These are phyloP conservation scores for Nemotelus pantherinus DNA, from an alignment of 2,888 invertebrate species.

Conservation along the genomic window DNA sequence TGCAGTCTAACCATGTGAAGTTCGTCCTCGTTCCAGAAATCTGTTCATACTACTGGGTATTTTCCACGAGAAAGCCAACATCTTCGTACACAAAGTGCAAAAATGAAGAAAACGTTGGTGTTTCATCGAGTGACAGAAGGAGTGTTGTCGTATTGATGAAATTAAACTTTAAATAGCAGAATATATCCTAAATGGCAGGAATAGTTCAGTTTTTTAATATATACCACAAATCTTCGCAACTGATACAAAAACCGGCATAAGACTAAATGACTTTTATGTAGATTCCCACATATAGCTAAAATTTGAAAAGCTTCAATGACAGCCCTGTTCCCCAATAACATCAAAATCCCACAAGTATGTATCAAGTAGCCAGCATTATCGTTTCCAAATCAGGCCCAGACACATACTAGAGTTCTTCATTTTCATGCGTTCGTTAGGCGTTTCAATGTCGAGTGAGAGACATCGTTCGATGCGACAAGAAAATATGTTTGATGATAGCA, in stretches of 20 bases:
- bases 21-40: slow-evolving; percentile 7
- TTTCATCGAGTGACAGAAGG: neutral
- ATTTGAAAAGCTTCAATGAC: no score
- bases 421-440: no score
- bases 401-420: neutral
- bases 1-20: neutral
- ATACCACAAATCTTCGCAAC: no score
- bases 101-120: neutral
- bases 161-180: neutral
- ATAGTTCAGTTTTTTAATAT: no score
- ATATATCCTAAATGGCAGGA: no score
- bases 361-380: no score
- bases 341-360: no score
- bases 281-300: no score
- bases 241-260: no score
- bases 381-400: neutral
- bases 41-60: neutral
- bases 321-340: no score
- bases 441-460: neutral
- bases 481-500: neutral
- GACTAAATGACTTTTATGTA: no score
- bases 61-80: neutral
- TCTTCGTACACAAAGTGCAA: neutral
- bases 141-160: neutral
- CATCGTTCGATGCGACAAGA: slow-evolving; percentile 5